Base-by-base conservation (phyloP, 2,113 vertebrate genomes). In the Triplophysa dalaica region DNA sequence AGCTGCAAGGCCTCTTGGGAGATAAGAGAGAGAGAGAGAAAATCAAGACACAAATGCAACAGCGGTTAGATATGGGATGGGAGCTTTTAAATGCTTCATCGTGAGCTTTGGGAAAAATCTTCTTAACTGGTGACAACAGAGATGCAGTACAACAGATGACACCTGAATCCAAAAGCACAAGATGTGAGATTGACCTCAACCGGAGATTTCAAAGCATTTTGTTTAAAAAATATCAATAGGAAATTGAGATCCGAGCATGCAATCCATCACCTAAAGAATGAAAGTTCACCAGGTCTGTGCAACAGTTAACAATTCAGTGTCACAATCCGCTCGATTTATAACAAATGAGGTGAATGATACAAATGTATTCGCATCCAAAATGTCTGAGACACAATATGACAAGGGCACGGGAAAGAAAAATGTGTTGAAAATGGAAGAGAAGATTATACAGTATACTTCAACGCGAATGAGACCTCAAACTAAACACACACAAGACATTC, bases 1-100 rank as follows among this genome's bases (percentile, higher is more conserved):
- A 13, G 62, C 61, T 65, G 75, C 75, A 77, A 65, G 62, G 75
- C 45, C 75, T 77, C 61, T 50, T 65, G 45, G 26, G 62, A 77
- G 75, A 77, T 77, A 77, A 80, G 54, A 38, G 33, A 38, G 33
- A 38, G 33, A 38, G 6, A 5, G 17, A 19, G 21, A 62, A 38
- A 54, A 60, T 33, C 13, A 3, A 52, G 45, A 72, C 14, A 12
- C 21, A 13, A 43, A 10, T 17, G n/a, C 21, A 21, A 70, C 22
- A 48, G 16, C 1, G 4, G 12, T 19, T 26, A 33, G 61, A 63
- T 54, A 50, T n/a, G 58, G 19, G 66, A 62, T 21, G 14, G 14
- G 1, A 38, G 58, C 45, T 17, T 12, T 56, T 26, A 41, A 45
- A 45, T 41, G 16, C 29, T 14, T 43, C 0, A 4, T 60, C 60